A percentile compares a stretch with the other conserved stretches of the same genome.
phyloP scores from a whole-genome alignment of 2,888 invertebrate species.

The Alcis repandata region DNA sequence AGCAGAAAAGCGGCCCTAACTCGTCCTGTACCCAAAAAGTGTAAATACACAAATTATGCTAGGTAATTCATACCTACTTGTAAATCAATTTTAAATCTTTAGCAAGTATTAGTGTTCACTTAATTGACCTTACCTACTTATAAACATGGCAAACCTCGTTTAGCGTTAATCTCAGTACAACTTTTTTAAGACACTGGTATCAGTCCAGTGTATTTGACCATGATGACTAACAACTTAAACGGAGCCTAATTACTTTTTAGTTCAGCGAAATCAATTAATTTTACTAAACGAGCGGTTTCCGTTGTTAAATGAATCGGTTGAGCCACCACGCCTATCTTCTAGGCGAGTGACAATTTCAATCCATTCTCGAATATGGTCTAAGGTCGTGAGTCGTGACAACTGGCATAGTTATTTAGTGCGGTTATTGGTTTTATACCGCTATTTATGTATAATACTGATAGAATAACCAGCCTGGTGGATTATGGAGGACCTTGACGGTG shows the following conservation, averaged over 20 bases:
- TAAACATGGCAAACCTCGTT: no score
- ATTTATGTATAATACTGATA: slow-evolving; percentile 1
- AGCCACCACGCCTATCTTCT: slow-evolving; percentile 33
- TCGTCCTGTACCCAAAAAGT: no score
- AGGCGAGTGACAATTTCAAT: slow-evolving; percentile 25
- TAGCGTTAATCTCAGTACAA: no score
- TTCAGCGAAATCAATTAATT: slow-evolving; percentile 19
- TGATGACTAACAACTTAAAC: background rate
- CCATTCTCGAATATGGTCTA: slow-evolving; percentile 35
- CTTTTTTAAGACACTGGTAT: background rate
- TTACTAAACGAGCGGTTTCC: slow-evolving; percentile 6
- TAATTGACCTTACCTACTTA: no score
- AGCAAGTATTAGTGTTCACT: no score
- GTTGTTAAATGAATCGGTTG: slow-evolving; percentile 1
- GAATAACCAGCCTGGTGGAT: background rate
- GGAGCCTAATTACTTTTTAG: background rate
- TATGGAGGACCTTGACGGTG: background rate
- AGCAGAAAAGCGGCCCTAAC: no score
- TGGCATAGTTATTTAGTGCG: slow-evolving; percentile 33
- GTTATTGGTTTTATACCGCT: slow-evolving; percentile 37
- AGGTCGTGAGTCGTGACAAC: slow-evolving; percentile 35
- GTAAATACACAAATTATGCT: no score
- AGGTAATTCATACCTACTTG: no score
- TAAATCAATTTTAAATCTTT: no score
- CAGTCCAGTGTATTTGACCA: background rate